phyloP scores from a whole-genome alignment of 1,140 invertebrate species.

The Scaptomyza hsui region DNA sequence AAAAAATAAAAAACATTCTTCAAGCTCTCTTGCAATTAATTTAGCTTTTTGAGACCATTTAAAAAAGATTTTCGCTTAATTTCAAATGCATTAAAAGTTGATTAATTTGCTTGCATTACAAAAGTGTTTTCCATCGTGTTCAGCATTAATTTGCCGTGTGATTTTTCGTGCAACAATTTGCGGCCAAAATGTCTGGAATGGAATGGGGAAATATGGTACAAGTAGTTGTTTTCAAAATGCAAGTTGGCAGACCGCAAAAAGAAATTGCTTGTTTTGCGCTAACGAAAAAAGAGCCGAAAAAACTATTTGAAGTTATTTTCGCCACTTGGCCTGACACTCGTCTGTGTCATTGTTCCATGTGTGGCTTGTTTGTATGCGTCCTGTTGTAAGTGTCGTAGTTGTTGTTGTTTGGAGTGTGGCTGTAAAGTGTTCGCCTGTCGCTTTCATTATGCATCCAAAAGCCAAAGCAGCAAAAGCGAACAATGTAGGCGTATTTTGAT shows the following conservation, averaged over 20 bases:
- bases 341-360: slow-evolving; percentile 73
- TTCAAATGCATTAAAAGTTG: slow-evolving; percentile 55
- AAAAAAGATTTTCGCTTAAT: slow-evolving; percentile 32
- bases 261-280: slow-evolving; percentile 54
- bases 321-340: slow-evolving; percentile 75
- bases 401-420: slow-evolving; percentile 53
- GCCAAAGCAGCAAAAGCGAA: slow-evolving; percentile 22
- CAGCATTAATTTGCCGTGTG: slow-evolving; percentile 72
- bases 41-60: slow-evolving; percentile 12
- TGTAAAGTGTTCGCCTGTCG: slow-evolving; percentile 70
- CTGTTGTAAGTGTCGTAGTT: slow-evolving; percentile 24
- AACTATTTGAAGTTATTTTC: slow-evolving; percentile 80
- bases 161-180: slow-evolving; percentile 55
- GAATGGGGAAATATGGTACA: slow-evolving; percentile 42
- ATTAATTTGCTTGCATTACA: slow-evolving; percentile 66
- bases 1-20: too few species aligned
- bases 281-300: slow-evolving; percentile 32
- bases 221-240: slow-evolving; percentile 32
- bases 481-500: slow-evolving; percentile 83
- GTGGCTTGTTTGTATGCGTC: slow-evolving; percentile 21
- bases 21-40: not conserved
- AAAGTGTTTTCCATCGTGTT: slow-evolving; percentile 70
- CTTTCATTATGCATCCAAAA: slow-evolving; percentile 57
- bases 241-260: slow-evolving; percentile 51
- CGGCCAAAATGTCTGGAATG: slow-evolving; percentile 21